These are phyloP conservation scores for Ciona savignyi DNA, from an alignment of 23 tunicate species.

Conservation along the genomic window DNA sequence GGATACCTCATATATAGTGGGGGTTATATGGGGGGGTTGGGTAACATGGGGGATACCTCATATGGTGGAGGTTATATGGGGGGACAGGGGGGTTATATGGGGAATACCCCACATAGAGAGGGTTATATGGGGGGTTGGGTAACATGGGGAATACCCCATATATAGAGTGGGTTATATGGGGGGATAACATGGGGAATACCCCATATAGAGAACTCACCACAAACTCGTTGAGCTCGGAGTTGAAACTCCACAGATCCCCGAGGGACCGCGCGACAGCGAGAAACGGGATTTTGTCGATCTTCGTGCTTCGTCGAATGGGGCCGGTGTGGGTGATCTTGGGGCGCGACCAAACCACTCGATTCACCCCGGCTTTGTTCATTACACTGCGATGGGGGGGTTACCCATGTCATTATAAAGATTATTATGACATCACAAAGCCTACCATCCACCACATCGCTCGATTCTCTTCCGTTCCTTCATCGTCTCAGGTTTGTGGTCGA, in stretches of 20 bases:
- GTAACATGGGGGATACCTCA: no score
- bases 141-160: no score
- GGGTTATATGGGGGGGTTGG: no score
- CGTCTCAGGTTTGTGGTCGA: slow-evolving; percentile 92
- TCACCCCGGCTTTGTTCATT: slow-evolving; percentile 88
- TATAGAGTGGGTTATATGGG: no score
- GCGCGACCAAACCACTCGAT: slow-evolving; percentile 93
- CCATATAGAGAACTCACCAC: slow-evolving; percentile 87
- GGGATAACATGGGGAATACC: no score
- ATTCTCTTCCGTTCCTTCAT: slow-evolving; percentile 76
- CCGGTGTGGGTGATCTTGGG: slow-evolving; percentile 82
- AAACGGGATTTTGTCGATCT: slow-evolving; percentile 95
- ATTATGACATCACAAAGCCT: slow-evolving; percentile 5
- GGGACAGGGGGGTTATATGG: no score
- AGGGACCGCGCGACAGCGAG: slow-evolving; percentile 88
- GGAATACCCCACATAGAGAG: no score
- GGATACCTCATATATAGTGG: no score
- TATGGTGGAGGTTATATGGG: no score
- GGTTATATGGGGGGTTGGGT: no score
- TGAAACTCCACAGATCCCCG: slow-evolving; percentile 96
- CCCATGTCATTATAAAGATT: no score
- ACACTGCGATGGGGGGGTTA: slow-evolving; percentile 33
- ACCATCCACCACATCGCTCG: slow-evolving; percentile 93
- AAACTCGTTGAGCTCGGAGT: slow-evolving; percentile 65
- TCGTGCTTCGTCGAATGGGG: slow-evolving; percentile 85